Percentiles rank a stretch among this genome's conserved stretches.
phyloP scores from a whole-genome alignment of 2,888 invertebrate species.

The Coremacera marginata region DNA sequence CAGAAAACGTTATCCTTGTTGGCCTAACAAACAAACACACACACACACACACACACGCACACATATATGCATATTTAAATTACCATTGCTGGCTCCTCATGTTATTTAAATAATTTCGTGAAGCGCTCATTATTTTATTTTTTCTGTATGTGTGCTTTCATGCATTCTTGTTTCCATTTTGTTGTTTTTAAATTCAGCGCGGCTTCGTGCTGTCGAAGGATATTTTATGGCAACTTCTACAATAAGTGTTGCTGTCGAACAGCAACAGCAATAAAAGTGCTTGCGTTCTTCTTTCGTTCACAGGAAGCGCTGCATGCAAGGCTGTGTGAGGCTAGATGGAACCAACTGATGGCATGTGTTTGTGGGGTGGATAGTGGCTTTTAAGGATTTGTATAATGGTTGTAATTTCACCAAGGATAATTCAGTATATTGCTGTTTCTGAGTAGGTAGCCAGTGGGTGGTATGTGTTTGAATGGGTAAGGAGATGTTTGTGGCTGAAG shows the following conservation, averaged over 20 bases:
- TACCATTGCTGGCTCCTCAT: slow-evolving; percentile 14
- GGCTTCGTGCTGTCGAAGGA: neutral
- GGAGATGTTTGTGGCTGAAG: neutral
- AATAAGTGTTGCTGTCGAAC: no score
- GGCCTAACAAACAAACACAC: neutral
- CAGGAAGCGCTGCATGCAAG: neutral
- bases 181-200: neutral
- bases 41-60: neutral
- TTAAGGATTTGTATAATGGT: slow-evolving; percentile 7
- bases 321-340: neutral
- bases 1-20: neutral
- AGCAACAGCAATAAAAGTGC: no score
- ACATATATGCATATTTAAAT: neutral
- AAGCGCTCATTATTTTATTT: slow-evolving; percentile 7
- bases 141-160: neutral
- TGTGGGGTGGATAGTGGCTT: neutral
- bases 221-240: neutral
- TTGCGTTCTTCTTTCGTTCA: no score
- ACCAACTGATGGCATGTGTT: neutral
- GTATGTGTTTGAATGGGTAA: neutral
- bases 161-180: neutral
- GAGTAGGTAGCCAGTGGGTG: neutral
- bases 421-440: neutral
- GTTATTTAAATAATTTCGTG: slow-evolving; percentile 16
- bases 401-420: slow-evolving; percentile 36